Evolutionary conservation across 2,888 invertebrate genomes (phyloP).

Genomic region (Yponomeuta evonymella): DNA sequence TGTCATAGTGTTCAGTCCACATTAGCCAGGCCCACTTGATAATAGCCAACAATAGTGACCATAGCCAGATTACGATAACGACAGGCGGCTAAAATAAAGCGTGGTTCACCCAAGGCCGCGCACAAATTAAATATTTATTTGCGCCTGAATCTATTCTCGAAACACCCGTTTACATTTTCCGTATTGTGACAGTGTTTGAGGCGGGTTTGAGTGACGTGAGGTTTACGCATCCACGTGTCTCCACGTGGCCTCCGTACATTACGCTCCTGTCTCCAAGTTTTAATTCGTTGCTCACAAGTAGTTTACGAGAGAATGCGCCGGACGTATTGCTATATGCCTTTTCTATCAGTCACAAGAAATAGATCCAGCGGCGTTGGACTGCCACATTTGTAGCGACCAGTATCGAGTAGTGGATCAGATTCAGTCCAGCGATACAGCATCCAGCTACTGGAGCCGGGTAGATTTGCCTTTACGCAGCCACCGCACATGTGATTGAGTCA

Average conservation of each 20-base stretch:
- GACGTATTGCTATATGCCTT: too few species aligned
- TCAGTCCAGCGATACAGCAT: too few species aligned
- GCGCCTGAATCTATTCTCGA: slow-evolving; percentile 34
- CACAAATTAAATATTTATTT: slow-evolving; percentile 13
- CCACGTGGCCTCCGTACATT: too few species aligned
- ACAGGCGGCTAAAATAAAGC: neutral
- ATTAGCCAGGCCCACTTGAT: neutral
- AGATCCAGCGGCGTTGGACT: too few species aligned
- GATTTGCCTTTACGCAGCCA: too few species aligned
- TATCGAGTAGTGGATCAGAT: too few species aligned
- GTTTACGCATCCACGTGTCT: slow-evolving; percentile 28
- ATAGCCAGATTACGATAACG: slow-evolving; percentile 1
- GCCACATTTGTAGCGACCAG: too few species aligned
- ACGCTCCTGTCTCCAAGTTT: too few species aligned
- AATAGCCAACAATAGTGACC: neutral
- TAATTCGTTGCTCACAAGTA: too few species aligned
- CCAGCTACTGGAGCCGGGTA: too few species aligned
- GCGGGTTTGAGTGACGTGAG: slow-evolving; percentile 39
- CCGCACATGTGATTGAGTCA: neutral
- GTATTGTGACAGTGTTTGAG: slow-evolving; percentile 49
- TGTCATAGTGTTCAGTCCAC: neutral
- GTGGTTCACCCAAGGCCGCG: neutral
- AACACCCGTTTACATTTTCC: slow-evolving; percentile 36
- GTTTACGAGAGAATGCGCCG: too few species aligned
- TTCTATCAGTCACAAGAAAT: too few species aligned